Conservation (phyloP, 2,113 vertebrate genomes). For the Hydropotes inermis region DNA sequence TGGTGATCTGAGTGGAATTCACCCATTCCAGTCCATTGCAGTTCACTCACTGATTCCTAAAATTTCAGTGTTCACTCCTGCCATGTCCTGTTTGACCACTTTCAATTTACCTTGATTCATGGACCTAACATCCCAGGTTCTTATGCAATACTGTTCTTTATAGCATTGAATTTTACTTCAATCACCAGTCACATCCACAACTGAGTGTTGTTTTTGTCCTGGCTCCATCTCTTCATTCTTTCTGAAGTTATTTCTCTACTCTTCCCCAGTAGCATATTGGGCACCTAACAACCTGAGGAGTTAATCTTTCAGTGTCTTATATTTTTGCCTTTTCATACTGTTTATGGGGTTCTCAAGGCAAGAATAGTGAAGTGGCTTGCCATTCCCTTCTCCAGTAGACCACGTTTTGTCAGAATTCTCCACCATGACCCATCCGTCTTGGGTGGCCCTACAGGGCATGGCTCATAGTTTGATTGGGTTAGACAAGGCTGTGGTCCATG, state of each 20-base stretch:
- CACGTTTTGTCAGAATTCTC: neutral
- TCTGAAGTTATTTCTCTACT: neutral
- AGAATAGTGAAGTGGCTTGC: neutral
- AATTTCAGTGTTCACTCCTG: neutral
- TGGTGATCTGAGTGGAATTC: neutral
- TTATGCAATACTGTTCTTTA: neutral
- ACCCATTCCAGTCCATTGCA: neutral
- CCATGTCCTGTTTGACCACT: neutral
- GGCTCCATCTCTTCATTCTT: neutral
- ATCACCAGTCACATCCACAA: neutral
- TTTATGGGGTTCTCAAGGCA: neutral
- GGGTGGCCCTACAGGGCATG: neutral
- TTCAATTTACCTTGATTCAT: neutral
- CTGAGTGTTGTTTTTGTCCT: neutral
- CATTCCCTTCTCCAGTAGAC: neutral
- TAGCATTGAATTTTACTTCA: neutral
- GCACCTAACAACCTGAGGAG: neutral
- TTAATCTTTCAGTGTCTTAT: neutral
- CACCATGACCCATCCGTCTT: neutral
- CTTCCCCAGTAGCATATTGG: neutral
- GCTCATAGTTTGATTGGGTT: neutral
- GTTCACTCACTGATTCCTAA: neutral
- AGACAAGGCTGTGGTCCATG: neutral
- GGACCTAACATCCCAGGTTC: neutral
- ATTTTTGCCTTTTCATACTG: neutral